Evolutionary conservation across 2,888 invertebrate genomes (phyloP).

Genomic region (Tenodera sinensis): DNA sequence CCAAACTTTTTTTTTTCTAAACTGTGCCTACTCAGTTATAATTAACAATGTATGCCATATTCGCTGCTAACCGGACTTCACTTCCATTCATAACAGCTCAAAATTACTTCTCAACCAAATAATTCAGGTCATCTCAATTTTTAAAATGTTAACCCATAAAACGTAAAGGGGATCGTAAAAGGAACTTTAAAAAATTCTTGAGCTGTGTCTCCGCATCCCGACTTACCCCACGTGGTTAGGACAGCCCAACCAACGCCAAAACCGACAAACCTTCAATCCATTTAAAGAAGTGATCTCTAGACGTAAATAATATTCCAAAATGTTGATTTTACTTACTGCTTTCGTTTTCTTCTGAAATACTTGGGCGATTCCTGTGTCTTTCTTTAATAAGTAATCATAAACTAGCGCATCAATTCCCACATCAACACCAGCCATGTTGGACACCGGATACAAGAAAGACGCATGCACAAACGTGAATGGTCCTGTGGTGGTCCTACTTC

Average conservation of each 20-base stretch:
- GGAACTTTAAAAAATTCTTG: no score
- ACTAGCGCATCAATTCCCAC: constrained; percentile 55
- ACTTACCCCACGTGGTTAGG: not conserved
- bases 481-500: no score
- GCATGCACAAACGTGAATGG: no score
- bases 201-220: not conserved
- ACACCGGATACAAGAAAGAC: not conserved
- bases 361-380: constrained; percentile 63
- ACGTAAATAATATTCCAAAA: not conserved
- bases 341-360: constrained; percentile 68
- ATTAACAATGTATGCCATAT: no score
- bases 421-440: constrained; percentile 48
- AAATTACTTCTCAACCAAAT: no score
- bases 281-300: not conserved
- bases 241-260: not conserved
- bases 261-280: not conserved
- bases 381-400: constrained; percentile 60
- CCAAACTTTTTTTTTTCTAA: no score
- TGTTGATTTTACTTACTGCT: constrained; percentile 58
- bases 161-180: no score
- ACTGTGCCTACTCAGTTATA: no score
- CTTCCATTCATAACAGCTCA: no score
- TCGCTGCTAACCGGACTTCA: no score
- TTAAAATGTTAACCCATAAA: no score
- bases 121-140: no score